A percentile compares a stretch with the other conserved stretches of the same genome.
phyloP scores from a whole-genome alignment of 92 coral and sea anemone genomes.

The Zoanthus solanderi region DNA sequence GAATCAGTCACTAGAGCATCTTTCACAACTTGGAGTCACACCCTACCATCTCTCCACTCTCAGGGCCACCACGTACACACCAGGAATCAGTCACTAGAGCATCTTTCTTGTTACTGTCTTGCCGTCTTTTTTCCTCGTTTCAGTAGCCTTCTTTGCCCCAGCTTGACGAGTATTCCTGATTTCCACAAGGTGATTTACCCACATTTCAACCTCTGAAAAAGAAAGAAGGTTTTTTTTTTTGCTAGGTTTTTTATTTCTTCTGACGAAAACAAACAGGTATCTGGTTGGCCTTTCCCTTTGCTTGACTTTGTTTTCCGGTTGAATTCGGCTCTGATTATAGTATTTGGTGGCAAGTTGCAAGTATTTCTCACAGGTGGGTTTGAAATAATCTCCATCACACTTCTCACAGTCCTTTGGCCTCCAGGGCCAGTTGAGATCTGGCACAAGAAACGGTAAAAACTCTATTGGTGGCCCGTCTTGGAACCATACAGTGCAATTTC shows the following conservation, averaged over 20 bases:
- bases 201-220: conserved; percentile 25
- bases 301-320: conserved; percentile 29
- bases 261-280: conserved; percentile 26
- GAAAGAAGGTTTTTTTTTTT: conserved; percentile 11
- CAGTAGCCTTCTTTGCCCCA: conserved; percentile 49
- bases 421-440: conserved; percentile 48
- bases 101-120: conserved; percentile 15
- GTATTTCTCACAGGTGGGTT: conserved; percentile 32
- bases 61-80: conserved; percentile 73
- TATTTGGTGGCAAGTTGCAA: conserved; percentile 28
- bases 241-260: conserved; percentile 20
- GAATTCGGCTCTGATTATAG: conserved; percentile 21
- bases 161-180: conserved; percentile 29
- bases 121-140: conserved; percentile 28
- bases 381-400: conserved; percentile 37
- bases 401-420: conserved; percentile 50
- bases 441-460: conserved; percentile 40
- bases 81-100: conserved; percentile 54
- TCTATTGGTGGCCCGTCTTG: conserved; percentile 51
- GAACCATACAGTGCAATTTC: conserved; percentile 42
- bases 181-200: conserved; percentile 36
- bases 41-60: conserved; percentile 62
- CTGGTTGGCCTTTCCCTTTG: conserved; percentile 35
- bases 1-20: conserved; percentile 48
- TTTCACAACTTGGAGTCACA: conserved; percentile 43